Base-by-base conservation (phyloP, 2,113 vertebrate species). In the Merops nubicus region DNA sequence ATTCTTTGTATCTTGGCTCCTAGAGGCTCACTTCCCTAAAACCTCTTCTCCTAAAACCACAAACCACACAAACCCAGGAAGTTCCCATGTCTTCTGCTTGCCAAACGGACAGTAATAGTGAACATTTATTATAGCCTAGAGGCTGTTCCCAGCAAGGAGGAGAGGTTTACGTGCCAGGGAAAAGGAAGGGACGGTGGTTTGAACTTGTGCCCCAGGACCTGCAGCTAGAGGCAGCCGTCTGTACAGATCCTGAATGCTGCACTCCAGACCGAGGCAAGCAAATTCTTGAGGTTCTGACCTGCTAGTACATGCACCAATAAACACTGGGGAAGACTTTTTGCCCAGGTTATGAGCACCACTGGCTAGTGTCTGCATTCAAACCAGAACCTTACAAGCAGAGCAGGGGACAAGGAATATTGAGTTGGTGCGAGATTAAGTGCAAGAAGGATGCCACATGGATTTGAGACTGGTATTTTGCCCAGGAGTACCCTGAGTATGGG, bases 251-350 rank as follows among this genome's bases (percentile, higher is more conserved):
- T 33, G 33, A 73, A 47, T 0, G 2, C 3, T 19, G 56, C 47
- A 59, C 38, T 45, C 31, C 47, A 78, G 70, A 82, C 6, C 10
- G 31, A 47, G 2, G 33, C 34, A 92, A 82, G 17, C 11, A 73
- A 62, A 56, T 4, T 14, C 16, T 29, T 67, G 22, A 78, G 47
- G 16, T 45, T 76, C 68, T 82, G 15, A 73, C 19, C 31, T 38
- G 19, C 12, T 8, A 13, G 5, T 11, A 17, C 8, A 42, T 36
- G 42, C 36, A 76, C 29, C 19, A 23, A 0, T 0, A 68, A 81
- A 34, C 63, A 47, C 29, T 16, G 8, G 42, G 8, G 15, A 88
- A 29, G 16, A 33, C 11, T 31, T 75, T 38, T 29, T 48, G 21
- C 40, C 48, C 8, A 31, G 28, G 21, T 45, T 86, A 65, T 4